Evolutionary conservation across 2,113 vertebrate genomes (phyloP).

Genomic region (Poeciliopsis retropinna): DNA sequence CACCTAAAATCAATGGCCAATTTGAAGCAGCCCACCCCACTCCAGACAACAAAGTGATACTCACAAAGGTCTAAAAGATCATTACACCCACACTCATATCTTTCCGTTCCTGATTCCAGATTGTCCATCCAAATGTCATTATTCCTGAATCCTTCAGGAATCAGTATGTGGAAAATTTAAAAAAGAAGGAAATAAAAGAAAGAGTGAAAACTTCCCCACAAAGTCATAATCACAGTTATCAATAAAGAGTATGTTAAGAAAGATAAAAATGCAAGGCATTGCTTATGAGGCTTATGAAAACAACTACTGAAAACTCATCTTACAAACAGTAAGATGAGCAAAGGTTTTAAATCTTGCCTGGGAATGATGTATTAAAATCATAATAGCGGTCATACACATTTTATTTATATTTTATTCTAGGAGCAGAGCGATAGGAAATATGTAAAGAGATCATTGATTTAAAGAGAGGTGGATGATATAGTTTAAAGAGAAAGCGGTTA

Average conservation of each 20-base stretch:
- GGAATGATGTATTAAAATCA: slow-evolving; percentile 31
- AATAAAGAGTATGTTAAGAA: slow-evolving; percentile 18
- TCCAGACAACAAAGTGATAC: slow-evolving; percentile 62
- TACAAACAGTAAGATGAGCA: slow-evolving; percentile 6
- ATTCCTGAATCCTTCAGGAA: slow-evolving; percentile 8
- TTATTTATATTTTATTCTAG: not conserved
- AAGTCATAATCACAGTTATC: slow-evolving; percentile 39
- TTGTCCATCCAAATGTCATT: slow-evolving; percentile 9
- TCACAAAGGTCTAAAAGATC: slow-evolving; percentile 55
- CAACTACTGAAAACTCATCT: not conserved
- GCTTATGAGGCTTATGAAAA: slow-evolving; percentile 13
- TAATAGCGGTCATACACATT: slow-evolving; percentile 4
- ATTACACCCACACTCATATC: slow-evolving; percentile 51
- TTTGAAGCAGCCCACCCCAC: slow-evolving; percentile 47
- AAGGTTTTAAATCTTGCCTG: slow-evolving; percentile 38
- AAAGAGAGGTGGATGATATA: slow-evolving; percentile 1
- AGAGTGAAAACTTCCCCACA: slow-evolving; percentile 11
- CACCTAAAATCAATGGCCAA: slow-evolving; percentile 68
- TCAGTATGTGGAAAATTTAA: not conserved
- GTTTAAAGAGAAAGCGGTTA: slow-evolving; percentile 9
- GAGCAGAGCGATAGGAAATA: not conserved
- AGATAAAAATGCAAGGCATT: too few species aligned
- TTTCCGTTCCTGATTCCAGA: slow-evolving; percentile 17
- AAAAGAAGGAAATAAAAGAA: slow-evolving; percentile 15
- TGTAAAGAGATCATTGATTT: not conserved